Evolutionary conservation across 2,797 vertebrate species (phyloP).

Genomic region (Knipowitschia caucasica): DNA sequence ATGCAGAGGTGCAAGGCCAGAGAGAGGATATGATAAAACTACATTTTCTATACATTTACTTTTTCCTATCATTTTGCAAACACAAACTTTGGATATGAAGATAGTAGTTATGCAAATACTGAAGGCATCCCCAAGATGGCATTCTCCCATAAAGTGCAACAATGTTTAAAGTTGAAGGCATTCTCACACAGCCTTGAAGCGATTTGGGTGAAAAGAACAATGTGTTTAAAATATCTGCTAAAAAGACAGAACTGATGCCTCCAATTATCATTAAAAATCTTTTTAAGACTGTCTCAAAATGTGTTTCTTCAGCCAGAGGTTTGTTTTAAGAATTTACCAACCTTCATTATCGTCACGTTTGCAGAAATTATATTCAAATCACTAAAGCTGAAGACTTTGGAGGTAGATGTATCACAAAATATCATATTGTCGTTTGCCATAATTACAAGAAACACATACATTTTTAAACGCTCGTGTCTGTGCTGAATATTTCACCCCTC

Average conservation of each 20-base stretch:
- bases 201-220: not conserved
- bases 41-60: conserved; percentile 15
- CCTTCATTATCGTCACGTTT: not conserved
- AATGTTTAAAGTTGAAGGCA: conserved; percentile 44
- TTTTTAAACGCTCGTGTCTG: not conserved
- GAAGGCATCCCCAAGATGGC: conserved; percentile 30
- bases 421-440: not conserved
- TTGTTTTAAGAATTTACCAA: not conserved
- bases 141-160: conserved; percentile 62
- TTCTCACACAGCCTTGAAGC: conserved; percentile 10
- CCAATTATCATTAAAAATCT: not conserved
- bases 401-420: conserved; percentile 1
- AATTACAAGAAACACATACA: not conserved
- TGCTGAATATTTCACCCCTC: too few species aligned
- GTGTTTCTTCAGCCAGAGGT: not conserved
- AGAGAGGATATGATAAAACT: conserved; percentile 21
- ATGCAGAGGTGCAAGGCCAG: conserved; percentile 44
- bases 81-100: conserved; percentile 17
- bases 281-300: not conserved
- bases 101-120: conserved; percentile 12
- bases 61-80: conserved; percentile 4
- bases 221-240: not conserved
- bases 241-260: not conserved
- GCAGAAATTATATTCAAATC: not conserved
- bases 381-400: not conserved